Base-by-base conservation (phyloP, 2,888 invertebrate genomes). In the Isotomurus palustris region DNA sequence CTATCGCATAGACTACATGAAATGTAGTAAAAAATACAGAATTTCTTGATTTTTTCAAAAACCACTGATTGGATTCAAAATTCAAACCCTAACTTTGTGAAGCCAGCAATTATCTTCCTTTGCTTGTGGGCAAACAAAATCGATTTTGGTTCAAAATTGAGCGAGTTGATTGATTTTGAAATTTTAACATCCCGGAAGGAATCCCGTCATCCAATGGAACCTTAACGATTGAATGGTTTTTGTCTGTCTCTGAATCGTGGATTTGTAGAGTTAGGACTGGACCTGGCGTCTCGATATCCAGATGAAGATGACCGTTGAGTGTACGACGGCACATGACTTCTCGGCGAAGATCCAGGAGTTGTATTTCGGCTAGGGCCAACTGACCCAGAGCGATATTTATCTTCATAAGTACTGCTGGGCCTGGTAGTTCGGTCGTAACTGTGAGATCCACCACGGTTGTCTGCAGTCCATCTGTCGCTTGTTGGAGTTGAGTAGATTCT, bases 181-280 rank as follows among this genome's bases (percentile, higher is more conserved):
- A n/a, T n/a, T n/a, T 12, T 12, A 32, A 32, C 32, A 32, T 12
- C 12, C 32, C 8, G 32, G 32, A 32, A 32, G 32, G 32, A 12
- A 32, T 8, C 32, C 32, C 8, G 8, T 32, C 32, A 32, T 10
- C 12, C 32, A 32, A n/a, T n/a, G n/a, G n/a, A n/a, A n/a, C n/a
- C n/a, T 32, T 36, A 24, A 24, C n/a, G 24, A 22, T 52, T 41
- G 10, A 41, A 27, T 24, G 56, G 53, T 21, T 56, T 41, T 36
- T 53, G 53, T n/a, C 61, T 53, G n/a, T 61, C 61, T 27, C 57
- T 53, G 50, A 50, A 57, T 19, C 61, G 36, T 35, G 24, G 51
- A 17, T 22, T 17, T 2, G 54, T 27, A 29, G 32, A 35, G 22
- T 38, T 53, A n/a, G n/a, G 10, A 3, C 17, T 24, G 3, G 49